These are phyloP conservation scores for Lamproptera curius DNA, from an alignment of 2,888 invertebrate genomes.

Conservation along the genomic window DNA sequence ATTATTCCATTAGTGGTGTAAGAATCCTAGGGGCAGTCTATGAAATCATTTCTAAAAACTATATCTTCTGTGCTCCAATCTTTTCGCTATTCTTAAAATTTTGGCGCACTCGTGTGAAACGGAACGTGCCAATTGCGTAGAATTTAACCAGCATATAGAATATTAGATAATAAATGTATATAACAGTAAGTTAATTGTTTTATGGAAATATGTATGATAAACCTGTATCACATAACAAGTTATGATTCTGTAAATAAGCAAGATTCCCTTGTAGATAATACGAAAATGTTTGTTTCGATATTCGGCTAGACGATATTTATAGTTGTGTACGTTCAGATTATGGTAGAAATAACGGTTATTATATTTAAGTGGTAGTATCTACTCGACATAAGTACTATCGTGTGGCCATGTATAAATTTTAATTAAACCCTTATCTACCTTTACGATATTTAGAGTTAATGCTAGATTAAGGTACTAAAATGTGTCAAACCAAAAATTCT, in stretches of 20 bases:
- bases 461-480: slow-evolving; percentile 59
- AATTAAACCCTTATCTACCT: slow-evolving; percentile 30
- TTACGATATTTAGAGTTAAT: slow-evolving; percentile 44
- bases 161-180: slow-evolving; percentile 53
- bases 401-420: slow-evolving; percentile 66
- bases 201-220: slow-evolving; percentile 34
- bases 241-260: slow-evolving; percentile 30
- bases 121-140: slow-evolving; percentile 49
- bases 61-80: slow-evolving; percentile 9
- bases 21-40: slow-evolving; percentile 36
- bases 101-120: slow-evolving; percentile 14
- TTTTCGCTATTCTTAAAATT: slow-evolving; percentile 4
- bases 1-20: slow-evolving; percentile 76
- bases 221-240: slow-evolving; percentile 15
- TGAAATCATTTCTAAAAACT: slow-evolving; percentile 19
- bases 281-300: neutral
- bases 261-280: slow-evolving; percentile 53
- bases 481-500: slow-evolving; percentile 75
- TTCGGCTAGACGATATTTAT: slow-evolving; percentile 22
- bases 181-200: slow-evolving; percentile 39
- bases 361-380: slow-evolving; percentile 32
- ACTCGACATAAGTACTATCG: slow-evolving; percentile 48
- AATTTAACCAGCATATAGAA: slow-evolving; percentile 44
- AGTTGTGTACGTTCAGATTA: slow-evolving; percentile 44
- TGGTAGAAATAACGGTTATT: slow-evolving; percentile 29